Evolutionary conservation across 1,140 invertebrate genomes (phyloP).

Genomic region (Argopecten irradians): DNA sequence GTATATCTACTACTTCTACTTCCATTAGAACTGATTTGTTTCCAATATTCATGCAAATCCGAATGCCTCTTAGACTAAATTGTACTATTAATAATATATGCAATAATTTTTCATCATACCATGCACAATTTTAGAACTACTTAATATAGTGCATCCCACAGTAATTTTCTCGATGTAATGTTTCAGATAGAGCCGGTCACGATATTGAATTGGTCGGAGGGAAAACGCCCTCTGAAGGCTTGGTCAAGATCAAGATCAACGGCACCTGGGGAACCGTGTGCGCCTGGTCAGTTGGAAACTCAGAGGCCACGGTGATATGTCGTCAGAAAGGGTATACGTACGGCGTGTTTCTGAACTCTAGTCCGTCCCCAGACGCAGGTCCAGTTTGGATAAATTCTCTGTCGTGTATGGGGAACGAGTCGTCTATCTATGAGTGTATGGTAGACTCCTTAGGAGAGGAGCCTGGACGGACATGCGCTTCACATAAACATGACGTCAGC

Average conservation of each 20-base stretch:
- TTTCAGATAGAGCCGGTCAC: constrained; percentile 83
- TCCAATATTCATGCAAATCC: too few relatives aligned
- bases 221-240: constrained; percentile 48
- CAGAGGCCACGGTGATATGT: constrained; percentile 65
- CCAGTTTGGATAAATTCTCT: constrained; percentile 86
- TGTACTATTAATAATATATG: too few relatives aligned
- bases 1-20: too few relatives aligned
- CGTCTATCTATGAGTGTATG: constrained; percentile 81
- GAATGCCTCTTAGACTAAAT: too few relatives aligned
- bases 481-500: constrained; percentile 86
- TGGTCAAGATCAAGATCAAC: constrained; percentile 66
- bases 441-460: constrained; percentile 78
- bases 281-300: constrained; percentile 42
- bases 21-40: too few relatives aligned
- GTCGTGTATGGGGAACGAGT: constrained; percentile 84
- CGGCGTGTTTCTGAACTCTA: constrained; percentile 44
- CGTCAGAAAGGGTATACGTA: constrained; percentile 56
- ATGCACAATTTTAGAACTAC: too few relatives aligned
- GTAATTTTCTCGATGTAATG: constrained; percentile 57
- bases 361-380: constrained; percentile 73
- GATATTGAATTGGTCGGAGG: constrained; percentile 80
- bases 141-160: too few relatives aligned
- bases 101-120: too few relatives aligned
- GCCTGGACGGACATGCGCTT: constrained; percentile 77
- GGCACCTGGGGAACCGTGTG: constrained; percentile 69